A percentile compares a stretch with the other conserved stretches of the same genome.
These are phyloP conservation scores for Ochotona curzoniae DNA, from an alignment of 2,113 vertebrate species.

Conservation along the genomic window DNA sequence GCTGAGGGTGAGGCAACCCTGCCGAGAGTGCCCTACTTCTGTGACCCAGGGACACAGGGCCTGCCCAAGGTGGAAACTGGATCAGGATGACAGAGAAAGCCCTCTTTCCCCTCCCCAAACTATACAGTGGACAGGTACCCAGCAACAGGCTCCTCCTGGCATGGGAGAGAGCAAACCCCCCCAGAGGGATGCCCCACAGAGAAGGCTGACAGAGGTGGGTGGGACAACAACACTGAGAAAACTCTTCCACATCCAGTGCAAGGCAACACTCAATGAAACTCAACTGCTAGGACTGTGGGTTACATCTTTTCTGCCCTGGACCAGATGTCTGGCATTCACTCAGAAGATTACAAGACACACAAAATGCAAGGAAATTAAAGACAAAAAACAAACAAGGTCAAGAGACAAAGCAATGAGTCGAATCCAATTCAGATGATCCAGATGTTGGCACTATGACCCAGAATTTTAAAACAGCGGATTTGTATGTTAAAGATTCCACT, in stretches of 20 bases:
- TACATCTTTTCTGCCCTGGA: neutral
- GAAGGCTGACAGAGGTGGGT: neutral
- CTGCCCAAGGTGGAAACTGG: neutral
- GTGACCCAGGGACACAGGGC: neutral
- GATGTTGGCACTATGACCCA: neutral
- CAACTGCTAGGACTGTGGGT: neutral
- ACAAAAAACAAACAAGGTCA: neutral
- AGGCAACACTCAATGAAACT: neutral
- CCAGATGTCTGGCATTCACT: neutral
- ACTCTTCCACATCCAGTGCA: neutral
- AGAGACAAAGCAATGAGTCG: slow-evolving; percentile 21
- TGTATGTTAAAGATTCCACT: neutral
- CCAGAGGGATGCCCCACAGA: neutral
- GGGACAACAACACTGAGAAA: neutral
- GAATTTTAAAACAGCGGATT: slow-evolving; percentile 22
- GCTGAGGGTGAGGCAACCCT: neutral
- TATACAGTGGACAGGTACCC: neutral
- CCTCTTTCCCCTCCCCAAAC: too few species aligned
- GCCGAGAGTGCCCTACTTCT: neutral
- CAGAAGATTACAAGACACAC: neutral
- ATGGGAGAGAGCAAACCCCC: neutral
- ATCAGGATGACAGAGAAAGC: neutral
- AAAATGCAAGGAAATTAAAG: neutral
- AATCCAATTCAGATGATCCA: neutral
- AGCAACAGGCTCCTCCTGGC: neutral